Conservation (phyloP, 1,140 invertebrate genomes). For the Phortica variegata region DNA sequence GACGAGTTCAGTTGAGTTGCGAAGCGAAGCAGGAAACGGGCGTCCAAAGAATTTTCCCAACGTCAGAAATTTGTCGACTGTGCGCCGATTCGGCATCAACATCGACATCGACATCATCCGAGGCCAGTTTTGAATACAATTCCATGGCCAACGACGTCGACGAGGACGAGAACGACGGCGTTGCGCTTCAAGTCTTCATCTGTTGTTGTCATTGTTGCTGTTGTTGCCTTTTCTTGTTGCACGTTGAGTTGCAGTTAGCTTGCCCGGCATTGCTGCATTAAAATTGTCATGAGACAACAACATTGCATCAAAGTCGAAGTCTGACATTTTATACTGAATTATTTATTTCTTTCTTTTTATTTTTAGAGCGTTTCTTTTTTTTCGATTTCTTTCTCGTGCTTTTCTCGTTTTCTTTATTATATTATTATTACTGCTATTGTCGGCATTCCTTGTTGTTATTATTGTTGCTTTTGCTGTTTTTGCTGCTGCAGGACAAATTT, state of each 20-base stretch:
- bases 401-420: too few species aligned
- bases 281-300: slow-evolving; percentile 7
- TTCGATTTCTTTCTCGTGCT: slow-evolving; percentile 4
- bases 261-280: too few species aligned
- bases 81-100: too few species aligned
- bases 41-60: too few species aligned
- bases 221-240: not conserved
- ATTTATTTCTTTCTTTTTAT: slow-evolving; percentile 45
- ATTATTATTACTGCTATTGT: not conserved
- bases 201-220: not conserved
- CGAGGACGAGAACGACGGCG: slow-evolving; percentile 22
- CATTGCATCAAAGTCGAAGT: slow-evolving; percentile 15
- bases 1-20: too few species aligned
- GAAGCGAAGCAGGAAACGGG: too few species aligned
- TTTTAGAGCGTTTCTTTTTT: slow-evolving; percentile 19
- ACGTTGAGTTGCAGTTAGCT: slow-evolving; percentile 23
- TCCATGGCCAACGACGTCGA: slow-evolving; percentile 5
- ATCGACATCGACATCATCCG: too few species aligned
- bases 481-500: slow-evolving; percentile 14
- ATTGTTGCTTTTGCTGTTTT: slow-evolving; percentile 37
- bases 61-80: too few species aligned
- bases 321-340: slow-evolving; percentile 54
- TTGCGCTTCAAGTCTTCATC: slow-evolving; percentile 23
- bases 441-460: slow-evolving; percentile 22
- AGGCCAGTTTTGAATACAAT: too few species aligned